Evolutionary conservation across 2,888 invertebrate genomes (phyloP).

Genomic region (Sinotaia quadrata): DNA sequence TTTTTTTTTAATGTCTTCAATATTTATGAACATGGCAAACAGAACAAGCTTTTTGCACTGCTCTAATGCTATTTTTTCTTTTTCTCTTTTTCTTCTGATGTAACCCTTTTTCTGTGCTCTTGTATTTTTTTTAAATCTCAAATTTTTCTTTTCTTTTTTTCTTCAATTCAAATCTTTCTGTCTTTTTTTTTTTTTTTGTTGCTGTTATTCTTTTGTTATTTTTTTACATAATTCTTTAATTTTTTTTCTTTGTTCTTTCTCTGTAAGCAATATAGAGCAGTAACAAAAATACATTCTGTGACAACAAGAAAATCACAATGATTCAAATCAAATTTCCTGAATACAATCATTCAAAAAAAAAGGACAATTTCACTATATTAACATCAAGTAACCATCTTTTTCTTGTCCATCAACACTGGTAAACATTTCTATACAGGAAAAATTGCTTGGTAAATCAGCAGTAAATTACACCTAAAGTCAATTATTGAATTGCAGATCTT

Average conservation of each 20-base stretch:
- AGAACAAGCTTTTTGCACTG: constrained; percentile 14
- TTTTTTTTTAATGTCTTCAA: constrained; percentile 15
- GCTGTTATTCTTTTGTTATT: constrained; percentile 14
- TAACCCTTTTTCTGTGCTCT: constrained; percentile 25
- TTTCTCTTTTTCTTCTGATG: constrained; percentile 27
- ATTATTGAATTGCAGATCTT: not conserved
- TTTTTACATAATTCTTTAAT: constrained; percentile 9
- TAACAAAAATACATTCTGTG: constrained; percentile 11
- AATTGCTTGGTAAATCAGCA: no score
- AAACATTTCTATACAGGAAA: no score
- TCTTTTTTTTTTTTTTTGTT: constrained; percentile 22
- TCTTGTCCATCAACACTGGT: no score
- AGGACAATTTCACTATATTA: no score
- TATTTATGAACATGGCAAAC: not conserved
- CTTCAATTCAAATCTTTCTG: constrained; percentile 1
- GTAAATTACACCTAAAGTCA: no score
- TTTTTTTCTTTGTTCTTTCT: not conserved
- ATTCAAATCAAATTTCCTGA: no score
- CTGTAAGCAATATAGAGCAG: constrained; percentile 12
- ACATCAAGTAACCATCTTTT: no score
- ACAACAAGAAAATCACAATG: constrained; percentile 18
- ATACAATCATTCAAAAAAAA: no score
- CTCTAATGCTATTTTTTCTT: constrained; percentile 29
- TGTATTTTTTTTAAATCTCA: constrained; percentile 22
- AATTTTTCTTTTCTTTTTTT: constrained; percentile 24